These are phyloP conservation scores for Sminthurides bifidus DNA, from an alignment of 1,140 invertebrate species.

Conservation along the genomic window DNA sequence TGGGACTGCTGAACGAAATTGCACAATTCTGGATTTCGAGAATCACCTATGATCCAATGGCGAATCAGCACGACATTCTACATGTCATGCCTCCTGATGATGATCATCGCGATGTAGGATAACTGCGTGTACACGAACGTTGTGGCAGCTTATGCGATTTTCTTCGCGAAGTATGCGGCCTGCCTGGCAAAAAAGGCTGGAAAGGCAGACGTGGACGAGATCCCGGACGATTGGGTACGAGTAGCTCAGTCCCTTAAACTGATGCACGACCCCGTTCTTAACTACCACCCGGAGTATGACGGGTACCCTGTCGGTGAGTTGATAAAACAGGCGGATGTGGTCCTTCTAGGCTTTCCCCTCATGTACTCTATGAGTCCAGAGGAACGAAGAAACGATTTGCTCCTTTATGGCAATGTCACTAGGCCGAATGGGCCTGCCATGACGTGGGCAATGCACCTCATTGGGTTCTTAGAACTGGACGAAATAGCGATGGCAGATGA, in stretches of 20 bases:
- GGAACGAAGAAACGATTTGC: slow-evolving; percentile 37
- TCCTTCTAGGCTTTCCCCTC: slow-evolving; percentile 41
- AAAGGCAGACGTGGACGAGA: not conserved
- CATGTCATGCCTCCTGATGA: slow-evolving; percentile 44
- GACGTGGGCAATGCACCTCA: slow-evolving; percentile 41
- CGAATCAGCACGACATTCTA: slow-evolving; percentile 33
- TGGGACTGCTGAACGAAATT: slow-evolving; percentile 34
- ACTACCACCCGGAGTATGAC: slow-evolving; percentile 34
- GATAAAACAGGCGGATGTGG: slow-evolving; percentile 42
- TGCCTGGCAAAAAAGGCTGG: not conserved
- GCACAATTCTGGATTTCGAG: slow-evolving; percentile 38
- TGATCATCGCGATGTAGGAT: slow-evolving; percentile 32
- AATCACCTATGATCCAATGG: slow-evolving; percentile 14
- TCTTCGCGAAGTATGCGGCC: slow-evolving; percentile 32
- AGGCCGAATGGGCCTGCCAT: slow-evolving; percentile 39
- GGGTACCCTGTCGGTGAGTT: slow-evolving; percentile 27
- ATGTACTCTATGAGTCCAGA: slow-evolving; percentile 34
- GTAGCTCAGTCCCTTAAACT: slow-evolving; percentile 28
- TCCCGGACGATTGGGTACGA: slow-evolving; percentile 31
- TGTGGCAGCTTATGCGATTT: slow-evolving; percentile 35
- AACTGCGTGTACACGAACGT: slow-evolving; percentile 36
- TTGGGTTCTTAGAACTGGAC: slow-evolving; percentile 38
- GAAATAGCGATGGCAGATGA: slow-evolving; percentile 33
- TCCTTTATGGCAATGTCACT: slow-evolving; percentile 38
- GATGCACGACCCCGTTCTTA: slow-evolving; percentile 23